Evolutionary conservation across 2,797 vertebrate species (phyloP), one percentile per base, ranked within the genome.

Genomic region (Podarcis lilfordi): DNA sequence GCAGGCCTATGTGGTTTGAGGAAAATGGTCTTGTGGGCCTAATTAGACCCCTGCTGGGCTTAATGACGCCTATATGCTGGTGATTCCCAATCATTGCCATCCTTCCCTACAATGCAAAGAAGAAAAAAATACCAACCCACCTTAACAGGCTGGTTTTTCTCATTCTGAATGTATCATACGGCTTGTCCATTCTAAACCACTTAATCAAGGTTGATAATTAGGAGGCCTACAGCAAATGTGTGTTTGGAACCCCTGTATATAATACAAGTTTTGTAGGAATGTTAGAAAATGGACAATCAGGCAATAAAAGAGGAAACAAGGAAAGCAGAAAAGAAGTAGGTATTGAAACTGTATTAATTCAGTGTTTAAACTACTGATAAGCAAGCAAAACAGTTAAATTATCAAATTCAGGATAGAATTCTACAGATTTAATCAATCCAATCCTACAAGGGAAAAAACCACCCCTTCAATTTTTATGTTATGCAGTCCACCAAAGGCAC

Each of bases 301-400:
- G 32, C 72, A 55, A 79, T 72, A 84, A 68, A 76, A 76, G 71
- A 66, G 9, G 88, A 29, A 69, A 84, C 40, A 25, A 72, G 59
- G 35, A 86, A 89, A 84, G 84, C 43, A 68, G 69, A 55, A 88
- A 35, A 55, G 15, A 25, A 94, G 87, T 10, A 32, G 43, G 27
- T 80, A 93, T 43, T 89, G 87, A 93, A 92, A 87, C 91, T 61
- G 9, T 27, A 86, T 61, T 89, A 86, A 79, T 87, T 93, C 90
- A 90, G 89, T 93, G 91, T 92, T 85, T 90, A 90, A 91, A 94
- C 92, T 69, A 78, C 8, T 75, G 69, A 29, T 76, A 92, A 8
- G 35, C 29, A 92, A 85, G 82, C 6, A 92, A 66, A 88, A 91
- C 50, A 89, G 90, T 86, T 87, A 91, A 87, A 35, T 71, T 84